Conservation (phyloP, 2,797 vertebrate species). For the Eulemur mongoz region DNA sequence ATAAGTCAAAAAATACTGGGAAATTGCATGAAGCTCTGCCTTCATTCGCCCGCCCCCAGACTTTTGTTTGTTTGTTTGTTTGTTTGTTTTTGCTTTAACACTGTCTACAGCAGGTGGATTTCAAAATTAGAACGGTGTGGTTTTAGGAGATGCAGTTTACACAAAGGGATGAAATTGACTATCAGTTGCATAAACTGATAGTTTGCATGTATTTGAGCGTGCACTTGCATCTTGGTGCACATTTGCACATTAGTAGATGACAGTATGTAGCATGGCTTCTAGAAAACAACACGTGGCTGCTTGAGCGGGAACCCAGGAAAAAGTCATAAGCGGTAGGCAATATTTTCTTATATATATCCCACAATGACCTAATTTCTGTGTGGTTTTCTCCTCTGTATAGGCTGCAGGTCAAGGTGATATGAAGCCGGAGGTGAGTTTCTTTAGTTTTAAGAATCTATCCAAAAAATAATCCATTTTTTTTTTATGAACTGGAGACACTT, state of each 20-base stretch:
- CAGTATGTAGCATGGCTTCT: background rate
- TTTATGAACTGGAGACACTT: constrained; percentile 18
- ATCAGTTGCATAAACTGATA: constrained; percentile 9
- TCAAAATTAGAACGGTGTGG: constrained; percentile 33
- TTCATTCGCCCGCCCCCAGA: background rate
- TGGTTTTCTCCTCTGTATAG: constrained; percentile 68
- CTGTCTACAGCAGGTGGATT: constrained; percentile 38
- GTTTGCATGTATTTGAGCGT: background rate
- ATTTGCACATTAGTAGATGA: background rate
- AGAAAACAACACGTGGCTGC: background rate
- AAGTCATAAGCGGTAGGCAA: background rate
- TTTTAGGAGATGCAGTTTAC: constrained; percentile 21
- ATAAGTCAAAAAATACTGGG: constrained; percentile 2
- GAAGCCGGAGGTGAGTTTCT: constrained; percentile 91
- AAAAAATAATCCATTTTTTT: background rate
- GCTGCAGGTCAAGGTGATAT: constrained; percentile 88
- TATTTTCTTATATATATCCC: constrained; percentile 41
- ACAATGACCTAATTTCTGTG: constrained; percentile 29
- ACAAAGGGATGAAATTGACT: constrained; percentile 7
- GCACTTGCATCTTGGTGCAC: background rate
- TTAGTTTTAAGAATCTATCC: constrained; percentile 29
- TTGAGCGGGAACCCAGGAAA: constrained; percentile 35
- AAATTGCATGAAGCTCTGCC: background rate
- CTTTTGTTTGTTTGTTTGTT: too few relatives aligned
- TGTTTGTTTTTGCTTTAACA: background rate